Percentiles rank a stretch among this genome's conserved stretches.
Conservation (phyloP, 1,140 invertebrate genomes). For the Ephestia elutella region DNA sequence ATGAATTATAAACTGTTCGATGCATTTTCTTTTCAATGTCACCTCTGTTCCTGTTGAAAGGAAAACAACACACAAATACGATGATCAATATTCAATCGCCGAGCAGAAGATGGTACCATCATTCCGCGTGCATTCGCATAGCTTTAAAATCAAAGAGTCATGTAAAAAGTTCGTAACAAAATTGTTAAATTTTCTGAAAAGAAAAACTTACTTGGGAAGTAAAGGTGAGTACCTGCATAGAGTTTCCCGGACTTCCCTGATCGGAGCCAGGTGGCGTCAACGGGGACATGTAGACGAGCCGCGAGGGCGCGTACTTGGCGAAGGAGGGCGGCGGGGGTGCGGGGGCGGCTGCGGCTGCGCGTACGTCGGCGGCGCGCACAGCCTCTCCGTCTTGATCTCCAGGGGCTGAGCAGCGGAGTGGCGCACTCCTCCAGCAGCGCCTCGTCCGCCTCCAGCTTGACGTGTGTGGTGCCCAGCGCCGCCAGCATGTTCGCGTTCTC, state of each 20-base stretch:
- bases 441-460: slow-evolving; percentile 85
- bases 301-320: slow-evolving; percentile 62
- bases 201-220: neutral
- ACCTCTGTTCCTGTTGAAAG: slow-evolving; percentile 17
- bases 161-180: neutral
- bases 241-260: slow-evolving; percentile 83
- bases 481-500: slow-evolving; percentile 91
- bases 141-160: slow-evolving; percentile 3
- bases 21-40: slow-evolving; percentile 13
- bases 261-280: slow-evolving; percentile 88
- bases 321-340: slow-evolving; percentile 45
- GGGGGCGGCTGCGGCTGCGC: slow-evolving; percentile 68
- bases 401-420: slow-evolving; percentile 81
- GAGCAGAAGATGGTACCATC: slow-evolving; percentile 78
- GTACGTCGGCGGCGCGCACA: slow-evolving; percentile 67
- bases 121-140: slow-evolving; percentile 57
- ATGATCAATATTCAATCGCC: slow-evolving; percentile 32
- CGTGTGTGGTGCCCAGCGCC: slow-evolving; percentile 75
- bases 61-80: slow-evolving; percentile 10
- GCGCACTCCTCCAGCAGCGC: slow-evolving; percentile 74
- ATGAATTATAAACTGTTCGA: slow-evolving; percentile 11
- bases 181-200: neutral
- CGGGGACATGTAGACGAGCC: slow-evolving; percentile 84
- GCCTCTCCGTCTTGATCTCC: slow-evolving; percentile 82
- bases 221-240: slow-evolving; percentile 62